Evolutionary conservation across 37 sponge, comb jelly and placozoan species (phyloP), one percentile per base, ranked within the genome.

Genomic region (Agelas oroides): DNA sequence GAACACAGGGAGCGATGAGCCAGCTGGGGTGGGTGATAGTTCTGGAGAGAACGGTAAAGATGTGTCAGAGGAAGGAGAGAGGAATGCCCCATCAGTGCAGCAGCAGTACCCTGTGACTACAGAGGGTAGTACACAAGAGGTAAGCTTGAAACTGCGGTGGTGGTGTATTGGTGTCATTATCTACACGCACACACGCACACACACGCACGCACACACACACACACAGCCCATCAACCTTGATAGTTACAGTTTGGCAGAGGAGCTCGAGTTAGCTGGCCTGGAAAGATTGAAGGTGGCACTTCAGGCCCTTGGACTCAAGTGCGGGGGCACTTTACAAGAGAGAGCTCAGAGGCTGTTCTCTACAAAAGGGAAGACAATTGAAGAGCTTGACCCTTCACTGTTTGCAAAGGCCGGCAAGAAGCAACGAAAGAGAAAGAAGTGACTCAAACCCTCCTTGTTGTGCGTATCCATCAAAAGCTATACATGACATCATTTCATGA

Each of bases 281-380:
- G 92, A 97, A 34, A 31, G 54, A 28, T 58, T 97, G 38, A 97
- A 95, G 90, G 34, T 6, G 5, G 37, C 72, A 12, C 89, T 95
- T 24, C 67, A 70, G 70, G 32, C 70, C 3, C 54, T 93, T 64
- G 98, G 98, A 11, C 86, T 97, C 53, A 97, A 97, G 80, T 95
- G 98, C 88, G 98, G 98, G 31, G 98, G 98, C 31, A 95, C 98
- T 5, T 83, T 89, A 21, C 63, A 64, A 16, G 83, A 92, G 74
- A 74, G 92, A 69, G 95, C 94, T 18, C 75, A 75, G n/a, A 76
- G 98, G 46, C 87, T 97, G 19, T 95, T 88, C 73, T 86, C 89
- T 12, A 82, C 82, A 1, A 93, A 91, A 59, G 89, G 89, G 13
- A 86, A 84, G 32, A 23, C 75, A 30, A 65, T 54, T 32, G 87